These are phyloP conservation scores for Agonopterix arenella DNA, from an alignment of 2,888 invertebrate genomes.

Conservation along the genomic window DNA sequence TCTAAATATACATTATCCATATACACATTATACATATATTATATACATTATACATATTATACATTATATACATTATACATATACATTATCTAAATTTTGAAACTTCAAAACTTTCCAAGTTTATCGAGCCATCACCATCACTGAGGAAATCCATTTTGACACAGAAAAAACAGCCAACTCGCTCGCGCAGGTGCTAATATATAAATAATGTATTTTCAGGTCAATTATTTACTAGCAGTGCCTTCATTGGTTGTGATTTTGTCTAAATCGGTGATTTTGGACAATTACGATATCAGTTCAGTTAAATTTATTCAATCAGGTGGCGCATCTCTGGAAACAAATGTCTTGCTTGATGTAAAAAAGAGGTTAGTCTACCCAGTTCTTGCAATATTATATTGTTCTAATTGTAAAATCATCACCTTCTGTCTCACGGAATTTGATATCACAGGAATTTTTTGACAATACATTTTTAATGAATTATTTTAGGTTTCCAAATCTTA, in stretches of 20 bases:
- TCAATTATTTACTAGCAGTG: constrained; percentile 8
- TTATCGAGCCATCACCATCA: no score
- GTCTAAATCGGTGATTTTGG: constrained; percentile 9
- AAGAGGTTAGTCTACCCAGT: constrained; percentile 7
- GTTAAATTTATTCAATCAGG: constrained; percentile 7
- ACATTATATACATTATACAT: no score
- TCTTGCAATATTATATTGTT: neutral
- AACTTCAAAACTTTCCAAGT: no score
- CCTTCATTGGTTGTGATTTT: constrained; percentile 15
- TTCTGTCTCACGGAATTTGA: neutral
- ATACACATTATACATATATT: no score
- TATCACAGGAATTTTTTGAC: no score
- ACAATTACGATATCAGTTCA: constrained; percentile 16
- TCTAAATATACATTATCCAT: no score
- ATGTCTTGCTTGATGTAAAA: constrained; percentile 5
- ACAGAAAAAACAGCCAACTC: no score
- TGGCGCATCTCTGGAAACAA: neutral
- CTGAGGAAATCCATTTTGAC: no score
- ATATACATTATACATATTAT: no score
- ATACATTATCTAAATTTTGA: no score
- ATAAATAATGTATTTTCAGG: neutral
- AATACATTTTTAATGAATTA: neutral
- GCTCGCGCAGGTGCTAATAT: no score
- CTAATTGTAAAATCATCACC: neutral
- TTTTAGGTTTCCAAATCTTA: constrained; percentile 20